Conservation (phyloP, 1,140 invertebrate species). For the Aphidius ervi region DNA sequence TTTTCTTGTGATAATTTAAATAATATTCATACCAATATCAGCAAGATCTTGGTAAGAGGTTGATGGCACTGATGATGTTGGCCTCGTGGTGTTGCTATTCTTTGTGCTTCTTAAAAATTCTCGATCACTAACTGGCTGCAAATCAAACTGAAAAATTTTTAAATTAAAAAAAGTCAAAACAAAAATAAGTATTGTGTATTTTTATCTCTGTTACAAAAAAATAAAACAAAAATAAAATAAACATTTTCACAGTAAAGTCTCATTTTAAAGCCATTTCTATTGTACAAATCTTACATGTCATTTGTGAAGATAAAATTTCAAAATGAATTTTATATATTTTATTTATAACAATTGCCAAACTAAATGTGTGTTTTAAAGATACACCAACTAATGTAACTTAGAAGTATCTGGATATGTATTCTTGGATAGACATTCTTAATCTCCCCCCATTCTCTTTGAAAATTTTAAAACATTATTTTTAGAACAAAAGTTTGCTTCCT, state of each 20-base stretch:
- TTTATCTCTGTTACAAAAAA: constrained; percentile 2
- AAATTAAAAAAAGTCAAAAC: constrained; percentile 19
- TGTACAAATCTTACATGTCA: neutral
- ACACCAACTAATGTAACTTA: constrained; percentile 28
- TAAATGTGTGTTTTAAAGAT: neutral
- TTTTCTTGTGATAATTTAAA: constrained; percentile 6
- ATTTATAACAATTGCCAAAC: constrained; percentile 14
- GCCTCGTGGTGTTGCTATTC: constrained; percentile 39
- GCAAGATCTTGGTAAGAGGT: constrained; percentile 34
- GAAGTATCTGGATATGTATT: constrained; percentile 43
- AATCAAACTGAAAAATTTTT: constrained; percentile 34
- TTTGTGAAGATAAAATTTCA: constrained; percentile 17
- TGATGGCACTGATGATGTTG: constrained; percentile 27
- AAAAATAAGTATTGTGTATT: constrained; percentile 4
- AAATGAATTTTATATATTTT: constrained; percentile 7
- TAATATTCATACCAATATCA: constrained; percentile 32
- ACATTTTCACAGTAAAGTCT: neutral
- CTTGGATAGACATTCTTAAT: constrained; percentile 36
- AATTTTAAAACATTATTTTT: constrained; percentile 21
- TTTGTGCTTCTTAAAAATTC: constrained; percentile 31
- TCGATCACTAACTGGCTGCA: constrained; percentile 35
- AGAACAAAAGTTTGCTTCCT: constrained; percentile 6
- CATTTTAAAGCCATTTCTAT: constrained; percentile 4
- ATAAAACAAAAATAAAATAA: neutral
- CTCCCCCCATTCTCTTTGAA: constrained; percentile 41